Base-by-base conservation (phyloP, 1,140 invertebrate species). In the Thaumatotibia leucotreta region DNA sequence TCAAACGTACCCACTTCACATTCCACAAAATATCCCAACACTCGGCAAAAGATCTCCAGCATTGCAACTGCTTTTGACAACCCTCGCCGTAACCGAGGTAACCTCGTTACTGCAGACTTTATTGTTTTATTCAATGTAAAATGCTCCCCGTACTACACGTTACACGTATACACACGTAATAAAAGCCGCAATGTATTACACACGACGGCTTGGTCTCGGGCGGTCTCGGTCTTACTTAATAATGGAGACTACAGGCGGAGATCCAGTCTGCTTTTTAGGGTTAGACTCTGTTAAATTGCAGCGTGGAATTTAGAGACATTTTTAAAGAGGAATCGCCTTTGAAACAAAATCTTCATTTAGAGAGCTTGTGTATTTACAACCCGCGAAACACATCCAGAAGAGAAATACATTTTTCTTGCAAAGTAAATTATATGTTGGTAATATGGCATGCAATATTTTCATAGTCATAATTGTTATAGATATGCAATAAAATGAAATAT, bases 151-250 rank as follows among this genome's bases (percentile, higher is more conserved):
- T 71, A 67, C 71, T 78, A 73, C 77, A 77, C 35, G 70, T 70
- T 76, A 71, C 72, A 68, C 70, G 71, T 80, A 72, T 77, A 76
- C 70, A 71, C 68, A 73, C 63, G 64, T 78, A 75, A 79, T 77
- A 75, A 75, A 68, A 66, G 58, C 72, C 66, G 78, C 80, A 74
- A 79, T 84, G 79, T 76, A 83, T 77, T 73, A 69, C 72, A 69
- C 68, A 49, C 66, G 66, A 68, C 58, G 72, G 74, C 77, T 73
- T 76, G 74, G 68, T 66, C 79, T 79, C 79, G 80, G 77, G n/a
- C n/a, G n/a, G n/a, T n/a, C n/a, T n/a, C 74, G 74, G 74, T 81
- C 76, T 88, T 86, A 88, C 83, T 83, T 79, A 82, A 88, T 87
- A 87, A 87, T 80, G 83, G 80, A 88, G 85, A 74, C 80, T 86